Conservation (phyloP, 2,888 invertebrate species). For the Drosophila rubida region DNA sequence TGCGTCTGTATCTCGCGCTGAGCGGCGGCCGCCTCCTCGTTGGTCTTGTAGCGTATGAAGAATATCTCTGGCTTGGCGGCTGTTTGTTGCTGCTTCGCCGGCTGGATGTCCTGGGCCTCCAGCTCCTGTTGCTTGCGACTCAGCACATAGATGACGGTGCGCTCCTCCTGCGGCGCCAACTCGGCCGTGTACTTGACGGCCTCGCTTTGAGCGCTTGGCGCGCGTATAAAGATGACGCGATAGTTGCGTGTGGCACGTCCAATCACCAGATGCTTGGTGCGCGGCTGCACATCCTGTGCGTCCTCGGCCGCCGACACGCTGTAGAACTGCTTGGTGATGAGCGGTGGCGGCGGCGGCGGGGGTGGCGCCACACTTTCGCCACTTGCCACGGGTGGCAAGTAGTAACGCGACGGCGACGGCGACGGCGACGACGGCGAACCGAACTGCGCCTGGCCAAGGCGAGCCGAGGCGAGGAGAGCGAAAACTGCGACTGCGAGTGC, state of each 20-base stretch:
- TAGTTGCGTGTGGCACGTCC: constrained; percentile 83
- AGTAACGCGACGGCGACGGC: constrained; percentile 31
- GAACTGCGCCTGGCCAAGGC: background rate
- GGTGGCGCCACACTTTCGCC: constrained; percentile 25
- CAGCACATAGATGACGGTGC: constrained; percentile 84
- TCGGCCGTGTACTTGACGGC: constrained; percentile 78
- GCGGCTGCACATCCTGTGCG: constrained; percentile 58
- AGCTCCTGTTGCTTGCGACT: constrained; percentile 81
- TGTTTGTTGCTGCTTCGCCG: constrained; percentile 71
- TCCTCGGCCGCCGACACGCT: constrained; percentile 83
- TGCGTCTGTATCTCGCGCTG: constrained; percentile 83
- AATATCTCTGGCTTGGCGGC: constrained; percentile 83
- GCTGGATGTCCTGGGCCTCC: constrained; percentile 76
- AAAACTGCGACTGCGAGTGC: background rate
- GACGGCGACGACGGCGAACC: constrained; percentile 7
- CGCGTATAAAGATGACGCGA: constrained; percentile 84
- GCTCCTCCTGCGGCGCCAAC: constrained; percentile 83
- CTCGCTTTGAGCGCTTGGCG: constrained; percentile 70
- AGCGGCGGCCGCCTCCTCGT: constrained; percentile 82
- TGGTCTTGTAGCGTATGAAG: constrained; percentile 84
- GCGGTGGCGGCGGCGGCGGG: constrained; percentile 62
- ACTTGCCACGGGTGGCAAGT: constrained; percentile 49
- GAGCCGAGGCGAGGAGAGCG: background rate
- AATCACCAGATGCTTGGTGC: constrained; percentile 76
- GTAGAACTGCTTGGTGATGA: constrained; percentile 83